A percentile compares a stretch with the other conserved stretches of the same genome.
phyloP scores from a whole-genome alignment of 2,888 invertebrate species.

The Andrena minutula region DNA sequence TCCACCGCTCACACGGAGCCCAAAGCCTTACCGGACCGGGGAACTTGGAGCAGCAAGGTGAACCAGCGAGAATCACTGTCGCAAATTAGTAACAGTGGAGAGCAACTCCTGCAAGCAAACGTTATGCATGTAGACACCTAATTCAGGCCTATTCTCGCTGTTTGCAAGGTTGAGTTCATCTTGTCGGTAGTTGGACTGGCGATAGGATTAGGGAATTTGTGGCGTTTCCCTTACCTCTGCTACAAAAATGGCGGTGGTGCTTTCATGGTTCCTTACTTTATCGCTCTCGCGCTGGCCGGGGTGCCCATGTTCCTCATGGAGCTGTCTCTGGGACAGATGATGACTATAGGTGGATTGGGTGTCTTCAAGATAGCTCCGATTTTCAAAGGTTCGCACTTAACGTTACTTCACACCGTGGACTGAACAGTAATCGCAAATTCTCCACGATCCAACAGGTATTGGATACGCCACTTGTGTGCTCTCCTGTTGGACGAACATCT shows the following conservation, averaged over 20 bases:
- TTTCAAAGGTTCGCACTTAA: constrained; percentile 85
- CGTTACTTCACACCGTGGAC: neutral
- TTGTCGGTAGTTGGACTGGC: constrained; percentile 88
- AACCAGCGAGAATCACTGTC: neutral
- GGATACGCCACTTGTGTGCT: constrained; percentile 99
- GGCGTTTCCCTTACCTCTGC: constrained; percentile 88
- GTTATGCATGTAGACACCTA: neutral
- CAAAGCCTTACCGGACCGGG: constrained; percentile 76
- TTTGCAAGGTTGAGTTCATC: constrained; percentile 86
- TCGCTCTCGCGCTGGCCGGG: constrained; percentile 87
- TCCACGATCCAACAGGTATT: constrained; percentile 88
- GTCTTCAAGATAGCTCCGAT: constrained; percentile 87
- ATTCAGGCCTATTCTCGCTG: neutral
- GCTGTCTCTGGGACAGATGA: constrained; percentile 88
- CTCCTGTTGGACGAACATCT: constrained; percentile 99
- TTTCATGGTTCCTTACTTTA: constrained; percentile 87
- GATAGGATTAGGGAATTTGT: constrained; percentile 88
- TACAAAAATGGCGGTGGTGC: constrained; percentile 86
- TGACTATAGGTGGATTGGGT: constrained; percentile 86
- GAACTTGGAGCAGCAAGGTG: constrained; percentile 83
- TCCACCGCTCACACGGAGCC: constrained; percentile 55
- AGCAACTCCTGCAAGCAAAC: neutral
- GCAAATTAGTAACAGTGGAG: too few relatives aligned
- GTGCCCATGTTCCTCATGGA: constrained; percentile 88
- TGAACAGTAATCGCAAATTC: neutral